phyloP scores from a whole-genome alignment of 2,888 invertebrate genomes.

The Halictus ligatus region DNA sequence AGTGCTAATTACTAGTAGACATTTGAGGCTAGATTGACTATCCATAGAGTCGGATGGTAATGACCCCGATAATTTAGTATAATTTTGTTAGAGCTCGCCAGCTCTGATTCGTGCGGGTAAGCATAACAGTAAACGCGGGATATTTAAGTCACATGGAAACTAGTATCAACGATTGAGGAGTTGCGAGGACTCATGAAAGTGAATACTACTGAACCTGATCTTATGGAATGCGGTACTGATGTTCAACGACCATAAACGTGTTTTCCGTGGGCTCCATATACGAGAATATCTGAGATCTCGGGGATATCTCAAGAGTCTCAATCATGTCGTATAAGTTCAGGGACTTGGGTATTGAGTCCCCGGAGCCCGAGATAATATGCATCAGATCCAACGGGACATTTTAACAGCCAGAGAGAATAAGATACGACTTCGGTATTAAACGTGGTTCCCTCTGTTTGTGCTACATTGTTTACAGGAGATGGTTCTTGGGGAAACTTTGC shows the following conservation, averaged over 20 bases:
- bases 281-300: constrained; percentile 10
- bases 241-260: constrained; percentile 17
- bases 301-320: constrained; percentile 16
- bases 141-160: constrained; percentile 9
- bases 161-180: background rate
- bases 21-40: background rate
- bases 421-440: background rate
- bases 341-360: constrained; percentile 14
- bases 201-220: constrained; percentile 4
- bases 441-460: background rate
- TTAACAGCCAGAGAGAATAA: constrained; percentile 11
- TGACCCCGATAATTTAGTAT: background rate
- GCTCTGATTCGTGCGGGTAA: background rate
- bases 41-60: background rate
- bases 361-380: constrained; percentile 7
- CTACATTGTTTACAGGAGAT: constrained; percentile 3
- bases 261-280: constrained; percentile 6
- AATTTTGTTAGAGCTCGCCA: background rate
- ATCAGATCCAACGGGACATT: constrained; percentile 15
- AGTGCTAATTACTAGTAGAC: background rate
- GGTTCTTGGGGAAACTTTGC: background rate
- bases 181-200: constrained; percentile 8
- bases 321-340: constrained; percentile 19
- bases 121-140: background rate
- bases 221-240: constrained; percentile 4